Percentiles rank a stretch among this genome's conserved stretches.
Evolutionary conservation across 2,888 invertebrate species (phyloP).

Genomic region (Mayetiola destructor): DNA sequence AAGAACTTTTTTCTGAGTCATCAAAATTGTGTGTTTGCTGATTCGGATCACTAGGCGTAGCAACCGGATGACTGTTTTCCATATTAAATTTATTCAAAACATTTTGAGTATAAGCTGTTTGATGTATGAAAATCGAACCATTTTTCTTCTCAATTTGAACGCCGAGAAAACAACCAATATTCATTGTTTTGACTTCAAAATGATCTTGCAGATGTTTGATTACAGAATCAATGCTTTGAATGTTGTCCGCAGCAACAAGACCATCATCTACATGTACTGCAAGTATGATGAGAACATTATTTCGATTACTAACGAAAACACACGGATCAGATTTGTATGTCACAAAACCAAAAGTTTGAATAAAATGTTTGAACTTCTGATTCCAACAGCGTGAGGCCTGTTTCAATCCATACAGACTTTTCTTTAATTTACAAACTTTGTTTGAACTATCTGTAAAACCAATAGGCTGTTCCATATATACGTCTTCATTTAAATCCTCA

Average conservation of each 20-base stretch:
- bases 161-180: slow-evolving; percentile 26
- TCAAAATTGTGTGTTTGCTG: neutral
- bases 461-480: slow-evolving; percentile 19
- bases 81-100: slow-evolving; percentile 18
- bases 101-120: slow-evolving; percentile 16
- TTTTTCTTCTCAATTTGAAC: slow-evolving; percentile 17
- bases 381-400: slow-evolving; percentile 23
- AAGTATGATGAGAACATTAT: neutral
- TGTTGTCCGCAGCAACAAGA: neutral
- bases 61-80: slow-evolving; percentile 16
- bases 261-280: neutral
- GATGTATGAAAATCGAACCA: slow-evolving; percentile 14
- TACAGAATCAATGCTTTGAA: neutral
- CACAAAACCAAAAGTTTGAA: slow-evolving; percentile 19
- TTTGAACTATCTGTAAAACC: slow-evolving; percentile 18
- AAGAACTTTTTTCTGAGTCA: slow-evolving; percentile 10
- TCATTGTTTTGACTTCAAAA: slow-evolving; percentile 33
- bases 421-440: slow-evolving; percentile 19
- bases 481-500: slow-evolving; percentile 19
- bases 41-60: slow-evolving; percentile 15
- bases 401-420: slow-evolving; percentile 22
- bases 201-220: neutral
- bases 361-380: slow-evolving; percentile 19
- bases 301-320: slow-evolving; percentile 1
- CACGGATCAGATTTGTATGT: slow-evolving; percentile 21